Evolutionary conservation across 2,113 vertebrate species (phyloP).

Genomic region (Caranx ignobilis): DNA sequence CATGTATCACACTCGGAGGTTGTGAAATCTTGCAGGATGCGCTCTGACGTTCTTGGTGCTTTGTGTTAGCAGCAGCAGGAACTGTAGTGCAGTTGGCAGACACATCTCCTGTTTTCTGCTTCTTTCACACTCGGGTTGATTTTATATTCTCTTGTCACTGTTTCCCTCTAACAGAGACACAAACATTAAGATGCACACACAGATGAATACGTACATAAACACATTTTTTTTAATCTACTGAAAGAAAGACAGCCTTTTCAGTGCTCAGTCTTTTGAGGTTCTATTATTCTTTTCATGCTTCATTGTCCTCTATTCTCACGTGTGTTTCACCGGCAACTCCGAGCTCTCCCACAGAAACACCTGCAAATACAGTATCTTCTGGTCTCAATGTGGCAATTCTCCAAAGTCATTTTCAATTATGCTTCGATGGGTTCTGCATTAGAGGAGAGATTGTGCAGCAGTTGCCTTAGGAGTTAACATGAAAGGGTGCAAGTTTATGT

Average conservation of each 20-base stretch:
- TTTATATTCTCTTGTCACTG: constrained; percentile 45
- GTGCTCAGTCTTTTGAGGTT: constrained; percentile 49
- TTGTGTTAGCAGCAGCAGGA: constrained; percentile 22
- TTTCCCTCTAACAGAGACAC: constrained; percentile 29
- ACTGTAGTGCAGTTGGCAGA: background rate
- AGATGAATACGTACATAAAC: background rate
- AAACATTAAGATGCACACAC: constrained; percentile 22
- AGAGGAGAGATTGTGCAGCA: constrained; percentile 49
- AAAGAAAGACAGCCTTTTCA: constrained; percentile 36
- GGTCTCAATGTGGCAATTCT: constrained; percentile 74
- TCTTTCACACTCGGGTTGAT: constrained; percentile 61
- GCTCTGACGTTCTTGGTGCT: background rate
- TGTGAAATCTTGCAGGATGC: constrained; percentile 38
- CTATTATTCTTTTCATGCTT: constrained; percentile 66
- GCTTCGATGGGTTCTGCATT: constrained; percentile 77
- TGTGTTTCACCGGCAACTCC: constrained; percentile 44
- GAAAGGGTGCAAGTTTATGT: constrained; percentile 4
- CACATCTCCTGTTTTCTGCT: constrained; percentile 53
- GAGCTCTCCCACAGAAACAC: constrained; percentile 60
- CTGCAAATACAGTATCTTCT: constrained; percentile 66
- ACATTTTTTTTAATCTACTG: constrained; percentile 44
- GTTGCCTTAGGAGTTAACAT: constrained; percentile 51
- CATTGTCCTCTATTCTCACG: constrained; percentile 31
- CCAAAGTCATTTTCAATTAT: constrained; percentile 81
- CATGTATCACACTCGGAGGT: constrained; percentile 6